These are phyloP conservation scores for Clanis bilineata DNA, from an alignment of 2,888 invertebrate genomes.

Conservation along the genomic window DNA sequence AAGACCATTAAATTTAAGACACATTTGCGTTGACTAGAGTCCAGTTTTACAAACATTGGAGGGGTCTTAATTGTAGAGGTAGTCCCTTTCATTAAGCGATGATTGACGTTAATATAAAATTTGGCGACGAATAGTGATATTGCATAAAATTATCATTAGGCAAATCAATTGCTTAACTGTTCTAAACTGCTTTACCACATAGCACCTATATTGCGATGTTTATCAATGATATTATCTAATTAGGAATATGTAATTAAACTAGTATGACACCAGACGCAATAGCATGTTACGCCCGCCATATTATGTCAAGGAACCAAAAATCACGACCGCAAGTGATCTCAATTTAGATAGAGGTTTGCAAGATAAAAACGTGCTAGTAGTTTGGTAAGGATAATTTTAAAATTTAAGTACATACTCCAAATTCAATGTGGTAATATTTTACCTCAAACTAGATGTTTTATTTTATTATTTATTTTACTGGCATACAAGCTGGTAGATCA, in stretches of 20 bases:
- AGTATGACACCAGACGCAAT: not conserved
- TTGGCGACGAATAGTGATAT: not conserved
- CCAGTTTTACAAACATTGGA: too few species aligned
- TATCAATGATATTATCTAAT: not conserved
- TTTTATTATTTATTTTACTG: too few species aligned
- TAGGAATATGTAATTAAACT: not conserved
- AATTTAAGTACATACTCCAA: not conserved
- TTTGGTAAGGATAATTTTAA: not conserved
- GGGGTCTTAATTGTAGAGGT: not conserved
- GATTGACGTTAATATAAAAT: not conserved
- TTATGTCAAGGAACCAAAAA: constrained; percentile 8
- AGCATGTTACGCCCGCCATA: not conserved
- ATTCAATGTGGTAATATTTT: not conserved
- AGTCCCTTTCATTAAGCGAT: not conserved
- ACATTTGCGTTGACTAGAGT: too few species aligned
- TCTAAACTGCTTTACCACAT: not conserved
- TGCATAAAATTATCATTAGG: not conserved
- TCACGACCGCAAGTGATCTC: not conserved
- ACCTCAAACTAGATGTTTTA: not conserved
- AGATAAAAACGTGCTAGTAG: not conserved
- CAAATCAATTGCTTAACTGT: not conserved
- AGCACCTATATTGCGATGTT: not conserved
- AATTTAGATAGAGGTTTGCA: not conserved
- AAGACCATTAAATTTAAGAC: too few species aligned
- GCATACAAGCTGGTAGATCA: too few species aligned